Evolutionary conservation across 2,797 vertebrate genomes (phyloP).

Genomic region (Melanotaenia maccullochi): DNA sequence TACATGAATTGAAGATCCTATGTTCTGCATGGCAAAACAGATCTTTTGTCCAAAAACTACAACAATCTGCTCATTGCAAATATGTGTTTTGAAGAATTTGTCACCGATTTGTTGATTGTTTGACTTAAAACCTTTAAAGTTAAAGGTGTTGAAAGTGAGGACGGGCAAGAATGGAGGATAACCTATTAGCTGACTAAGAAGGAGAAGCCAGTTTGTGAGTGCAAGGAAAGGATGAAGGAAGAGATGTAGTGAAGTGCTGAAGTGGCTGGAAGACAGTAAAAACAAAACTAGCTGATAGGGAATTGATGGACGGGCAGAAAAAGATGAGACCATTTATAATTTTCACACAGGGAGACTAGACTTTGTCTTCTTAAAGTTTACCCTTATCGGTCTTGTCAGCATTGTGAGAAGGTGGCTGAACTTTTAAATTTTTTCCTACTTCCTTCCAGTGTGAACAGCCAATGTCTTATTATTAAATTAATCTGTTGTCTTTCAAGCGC

Average conservation of each 20-base stretch:
- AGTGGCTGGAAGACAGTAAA: constrained; percentile 34
- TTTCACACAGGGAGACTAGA: background rate
- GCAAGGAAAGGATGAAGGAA: constrained; percentile 12
- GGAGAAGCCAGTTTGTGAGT: constrained; percentile 22
- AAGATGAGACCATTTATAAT: constrained; percentile 10
- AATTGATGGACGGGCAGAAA: constrained; percentile 36
- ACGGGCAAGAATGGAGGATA: background rate
- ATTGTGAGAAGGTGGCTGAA: constrained; percentile 8
- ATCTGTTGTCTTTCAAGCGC: constrained; percentile 24
- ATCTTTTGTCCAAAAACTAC: background rate
- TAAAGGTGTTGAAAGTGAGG: background rate
- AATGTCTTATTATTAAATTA: constrained; percentile 9
- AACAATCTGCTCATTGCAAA: background rate
- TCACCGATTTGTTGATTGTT: background rate
- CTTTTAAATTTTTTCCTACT: background rate
- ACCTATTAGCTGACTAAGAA: background rate
- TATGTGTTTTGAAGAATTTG: background rate
- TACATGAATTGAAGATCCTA: background rate
- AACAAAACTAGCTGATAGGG: constrained; percentile 52
- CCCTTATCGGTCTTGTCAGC: background rate
- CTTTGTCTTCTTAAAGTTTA: background rate
- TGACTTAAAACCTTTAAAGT: background rate
- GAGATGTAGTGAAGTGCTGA: constrained; percentile 35
- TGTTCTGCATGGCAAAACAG: background rate
- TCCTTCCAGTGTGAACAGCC: background rate